Conservation (phyloP, 2,888 invertebrate genomes). For the Papilio gigon region DNA sequence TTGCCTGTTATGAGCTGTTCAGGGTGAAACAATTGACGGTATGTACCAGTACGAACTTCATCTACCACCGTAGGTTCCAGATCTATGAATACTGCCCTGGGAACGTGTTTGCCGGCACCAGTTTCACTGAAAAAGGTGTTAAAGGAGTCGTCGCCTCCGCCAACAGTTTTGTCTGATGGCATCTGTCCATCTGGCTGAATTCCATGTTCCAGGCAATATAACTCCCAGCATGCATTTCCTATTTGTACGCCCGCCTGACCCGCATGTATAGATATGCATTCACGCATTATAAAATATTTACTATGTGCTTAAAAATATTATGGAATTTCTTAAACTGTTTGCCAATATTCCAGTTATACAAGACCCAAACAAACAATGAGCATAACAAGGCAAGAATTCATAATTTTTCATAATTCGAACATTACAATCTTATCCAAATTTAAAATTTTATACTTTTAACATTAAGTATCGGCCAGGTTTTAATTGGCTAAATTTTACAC, state of each 20-base stretch:
- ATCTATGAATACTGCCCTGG: conserved; percentile 96
- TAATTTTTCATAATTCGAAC: conserved; percentile 7
- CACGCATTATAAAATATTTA: conserved; percentile 25
- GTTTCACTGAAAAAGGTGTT: conserved; percentile 97
- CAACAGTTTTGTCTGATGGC: conserved; percentile 91
- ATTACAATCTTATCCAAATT: conserved; percentile 1
- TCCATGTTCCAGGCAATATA: conserved; percentile 91
- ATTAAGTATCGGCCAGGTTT: not conserved
- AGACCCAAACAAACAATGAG: conserved; percentile 16
- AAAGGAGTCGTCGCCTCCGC: conserved; percentile 96
- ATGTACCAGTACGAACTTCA: conserved; percentile 95
- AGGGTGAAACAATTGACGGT: conserved; percentile 97
- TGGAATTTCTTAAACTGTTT: conserved; percentile 20
- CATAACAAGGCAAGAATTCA: not conserved
- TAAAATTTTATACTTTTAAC: not conserved
- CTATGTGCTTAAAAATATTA: conserved; percentile 24
- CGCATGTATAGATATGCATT: conserved; percentile 43
- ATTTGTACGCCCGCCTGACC: conserved; percentile 89
- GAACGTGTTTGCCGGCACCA: conserved; percentile 97
- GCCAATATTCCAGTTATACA: conserved; percentile 21
- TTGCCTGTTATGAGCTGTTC: conserved; percentile 98
- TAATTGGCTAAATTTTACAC: not conserved
- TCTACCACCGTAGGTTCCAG: conserved; percentile 98
- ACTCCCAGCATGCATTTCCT: conserved; percentile 93
- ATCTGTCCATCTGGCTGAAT: conserved; percentile 93